Evolutionary conservation across 2,888 invertebrate genomes (phyloP).

Genomic region (Schizaphis graminum): DNA sequence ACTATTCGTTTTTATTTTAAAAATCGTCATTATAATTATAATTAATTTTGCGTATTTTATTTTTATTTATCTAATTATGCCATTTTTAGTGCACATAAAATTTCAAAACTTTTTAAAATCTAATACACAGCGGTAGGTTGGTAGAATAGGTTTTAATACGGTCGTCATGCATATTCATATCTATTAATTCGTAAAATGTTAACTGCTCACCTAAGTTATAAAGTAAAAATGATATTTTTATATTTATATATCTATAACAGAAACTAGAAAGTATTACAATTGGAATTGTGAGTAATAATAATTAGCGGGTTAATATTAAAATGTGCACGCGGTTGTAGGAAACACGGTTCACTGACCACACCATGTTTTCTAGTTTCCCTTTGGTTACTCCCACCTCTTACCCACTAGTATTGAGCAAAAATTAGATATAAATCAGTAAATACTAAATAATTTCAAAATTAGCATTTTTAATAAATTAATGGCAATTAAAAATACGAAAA

Average conservation of each 20-base stretch:
- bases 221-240: slow-evolving; percentile 35
- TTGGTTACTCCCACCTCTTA: slow-evolving; percentile 46
- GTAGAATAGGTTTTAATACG: neutral
- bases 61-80: neutral
- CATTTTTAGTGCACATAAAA: neutral
- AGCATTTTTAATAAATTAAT: slow-evolving; percentile 20
- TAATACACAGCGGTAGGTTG: neutral
- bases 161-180: slow-evolving; percentile 47
- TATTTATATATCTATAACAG: slow-evolving; percentile 45
- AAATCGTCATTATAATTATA: neutral
- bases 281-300: slow-evolving; percentile 55
- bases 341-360: slow-evolving; percentile 62
- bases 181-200: neutral
- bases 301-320: slow-evolving; percentile 63
- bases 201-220: slow-evolving; percentile 9
- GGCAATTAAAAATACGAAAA: neutral
- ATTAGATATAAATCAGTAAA: slow-evolving; percentile 51
- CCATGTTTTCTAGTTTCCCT: slow-evolving; percentile 45
- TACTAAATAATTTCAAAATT: slow-evolving; percentile 18
- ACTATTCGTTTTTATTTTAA: neutral
- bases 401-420: neutral
- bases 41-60: neutral
- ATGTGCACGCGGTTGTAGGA: slow-evolving; percentile 49
- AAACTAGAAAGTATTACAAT: slow-evolving; percentile 59
- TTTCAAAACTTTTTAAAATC: neutral